Percentiles rank a stretch among this genome's conserved stretches.
Conservation (phyloP, 2,888 invertebrate species). For the Zele albiditarsus region DNA sequence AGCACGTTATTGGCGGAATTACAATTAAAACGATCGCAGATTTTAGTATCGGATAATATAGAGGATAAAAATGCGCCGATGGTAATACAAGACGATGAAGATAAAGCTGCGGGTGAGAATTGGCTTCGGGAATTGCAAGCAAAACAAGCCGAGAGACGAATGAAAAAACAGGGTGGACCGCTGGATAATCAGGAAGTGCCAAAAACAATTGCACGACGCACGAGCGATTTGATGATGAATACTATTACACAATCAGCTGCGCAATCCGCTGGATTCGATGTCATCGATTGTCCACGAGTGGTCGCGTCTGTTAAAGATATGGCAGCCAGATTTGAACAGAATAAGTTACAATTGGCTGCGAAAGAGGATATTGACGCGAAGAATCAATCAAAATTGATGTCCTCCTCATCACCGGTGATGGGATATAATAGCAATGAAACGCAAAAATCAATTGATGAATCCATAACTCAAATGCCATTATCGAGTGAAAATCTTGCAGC, state of each 20-base stretch:
- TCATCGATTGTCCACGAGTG: slow-evolving; percentile 63
- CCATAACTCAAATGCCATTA: slow-evolving; percentile 25
- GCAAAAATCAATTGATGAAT: slow-evolving; percentile 39
- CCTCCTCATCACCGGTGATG: slow-evolving; percentile 51
- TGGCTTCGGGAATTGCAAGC: slow-evolving; percentile 88
- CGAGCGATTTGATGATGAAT: slow-evolving; percentile 68
- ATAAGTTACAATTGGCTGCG: slow-evolving; percentile 62
- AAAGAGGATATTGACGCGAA: slow-evolving; percentile 64
- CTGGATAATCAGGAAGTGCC: slow-evolving; percentile 69
- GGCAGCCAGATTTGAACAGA: slow-evolving; percentile 86
- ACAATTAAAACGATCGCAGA: slow-evolving; percentile 72
- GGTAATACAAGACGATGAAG: slow-evolving; percentile 55
- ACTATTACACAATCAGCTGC: slow-evolving; percentile 55
- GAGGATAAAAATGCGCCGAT: slow-evolving; percentile 62
- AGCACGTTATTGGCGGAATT: slow-evolving; percentile 66
- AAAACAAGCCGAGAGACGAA: slow-evolving; percentile 81
- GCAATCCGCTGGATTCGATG: slow-evolving; percentile 59
- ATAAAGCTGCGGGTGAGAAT: slow-evolving; percentile 75
- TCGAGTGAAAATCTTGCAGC: slow-evolving; percentile 45
- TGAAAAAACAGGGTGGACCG: slow-evolving; percentile 71
- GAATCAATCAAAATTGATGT: slow-evolving; percentile 45
- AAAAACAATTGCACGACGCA: slow-evolving; percentile 64
- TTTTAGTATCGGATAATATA: slow-evolving; percentile 60
- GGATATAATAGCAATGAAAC: slow-evolving; percentile 40
- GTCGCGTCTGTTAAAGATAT: slow-evolving; percentile 81